phyloP scores from a whole-genome alignment of 2,113 vertebrate genomes.

The Dipodomys ordii region DNA sequence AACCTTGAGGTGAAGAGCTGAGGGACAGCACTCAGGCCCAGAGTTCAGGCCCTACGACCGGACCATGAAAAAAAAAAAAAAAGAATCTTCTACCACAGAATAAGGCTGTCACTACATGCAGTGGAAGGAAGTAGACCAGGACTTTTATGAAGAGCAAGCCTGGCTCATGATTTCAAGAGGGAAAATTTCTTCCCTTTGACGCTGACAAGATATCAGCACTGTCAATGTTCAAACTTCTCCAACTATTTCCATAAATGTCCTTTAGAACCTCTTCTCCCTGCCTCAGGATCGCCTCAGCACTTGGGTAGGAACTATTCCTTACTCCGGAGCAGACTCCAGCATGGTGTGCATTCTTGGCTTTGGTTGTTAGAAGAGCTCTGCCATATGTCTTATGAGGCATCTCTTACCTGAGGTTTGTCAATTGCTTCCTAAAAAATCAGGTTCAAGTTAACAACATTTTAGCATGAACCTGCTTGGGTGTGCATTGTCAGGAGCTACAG shows the following conservation, averaged over 20 bases:
- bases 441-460: not conserved
- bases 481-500: not conserved
- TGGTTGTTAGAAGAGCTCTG: not conserved
- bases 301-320: not conserved
- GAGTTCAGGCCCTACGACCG: too few species aligned
- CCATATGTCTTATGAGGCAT: not conserved
- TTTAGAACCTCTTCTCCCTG: not conserved
- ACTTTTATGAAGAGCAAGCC: too few species aligned
- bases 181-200: not conserved
- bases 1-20: too few species aligned
- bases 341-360: not conserved
- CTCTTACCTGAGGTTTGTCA: not conserved
- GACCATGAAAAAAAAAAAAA: too few species aligned
- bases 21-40: too few species aligned
- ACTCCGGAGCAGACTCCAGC: not conserved
- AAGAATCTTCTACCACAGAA: not conserved
- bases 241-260: not conserved
- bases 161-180: too few species aligned
- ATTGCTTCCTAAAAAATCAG: not conserved
- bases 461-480: not conserved
- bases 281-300: not conserved
- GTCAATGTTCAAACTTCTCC: not conserved
- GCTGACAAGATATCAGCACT: not conserved
- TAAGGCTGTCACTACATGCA: not conserved
- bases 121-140: not conserved